phyloP scores from a whole-genome alignment of 1,140 invertebrate species.

The Spodoptera litura region DNA sequence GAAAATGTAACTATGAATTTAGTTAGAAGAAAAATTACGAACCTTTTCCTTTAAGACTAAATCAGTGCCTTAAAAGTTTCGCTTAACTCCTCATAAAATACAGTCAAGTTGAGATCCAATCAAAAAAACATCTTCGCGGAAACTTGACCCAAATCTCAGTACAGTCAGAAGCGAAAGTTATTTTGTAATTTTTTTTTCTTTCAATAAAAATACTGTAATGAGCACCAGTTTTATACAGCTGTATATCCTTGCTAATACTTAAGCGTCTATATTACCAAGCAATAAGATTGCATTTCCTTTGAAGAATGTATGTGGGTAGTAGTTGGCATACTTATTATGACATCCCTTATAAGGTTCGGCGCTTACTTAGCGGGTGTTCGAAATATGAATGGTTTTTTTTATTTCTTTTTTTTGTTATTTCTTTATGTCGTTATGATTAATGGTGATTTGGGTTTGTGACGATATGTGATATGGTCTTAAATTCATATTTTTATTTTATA shows the following conservation, averaged over 20 bases:
- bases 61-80: neutral
- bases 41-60: neutral
- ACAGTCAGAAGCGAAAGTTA: conserved; percentile 27
- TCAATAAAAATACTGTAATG: conserved; percentile 22
- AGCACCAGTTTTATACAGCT: conserved; percentile 19
- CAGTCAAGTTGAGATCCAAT: neutral
- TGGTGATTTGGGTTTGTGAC: neutral
- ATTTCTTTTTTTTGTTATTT: neutral
- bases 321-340: conserved; percentile 29
- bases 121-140: neutral
- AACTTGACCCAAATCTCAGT: conserved; percentile 3
- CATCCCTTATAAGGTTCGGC: conserved; percentile 27
- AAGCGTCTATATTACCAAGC: too few relatives aligned
- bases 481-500: neutral
- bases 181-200: neutral
- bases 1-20: too few relatives aligned
- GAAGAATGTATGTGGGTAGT: conserved; percentile 2
- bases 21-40: too few relatives aligned
- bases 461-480: neutral
- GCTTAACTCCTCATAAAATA: neutral
- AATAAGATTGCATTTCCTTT: too few relatives aligned
- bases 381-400: neutral
- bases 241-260: too few relatives aligned
- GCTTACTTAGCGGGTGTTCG: conserved; percentile 14
- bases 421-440: neutral